phyloP scores from a whole-genome alignment of 2,113 vertebrate species.

The Phyllostomus hastatus region DNA sequence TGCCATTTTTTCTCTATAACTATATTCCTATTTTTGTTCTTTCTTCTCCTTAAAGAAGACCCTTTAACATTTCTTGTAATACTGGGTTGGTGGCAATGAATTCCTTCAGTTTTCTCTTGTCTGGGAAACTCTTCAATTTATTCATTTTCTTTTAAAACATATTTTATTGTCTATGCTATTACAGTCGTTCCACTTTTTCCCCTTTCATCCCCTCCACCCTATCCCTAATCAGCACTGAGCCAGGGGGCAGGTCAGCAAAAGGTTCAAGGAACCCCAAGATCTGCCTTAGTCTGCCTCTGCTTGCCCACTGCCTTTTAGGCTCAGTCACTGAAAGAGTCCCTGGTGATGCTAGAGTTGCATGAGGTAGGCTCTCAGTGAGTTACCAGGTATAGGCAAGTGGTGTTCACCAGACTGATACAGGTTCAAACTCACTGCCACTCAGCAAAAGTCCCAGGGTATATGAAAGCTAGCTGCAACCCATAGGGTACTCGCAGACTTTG shows the following conservation, averaged over 20 bases:
- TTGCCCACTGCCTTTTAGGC: not conserved
- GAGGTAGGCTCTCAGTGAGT: not conserved
- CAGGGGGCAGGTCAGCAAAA: not conserved
- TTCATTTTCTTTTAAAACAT: too few relatives aligned
- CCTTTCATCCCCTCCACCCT: too few relatives aligned
- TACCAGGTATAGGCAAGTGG: not conserved
- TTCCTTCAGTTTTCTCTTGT: not conserved
- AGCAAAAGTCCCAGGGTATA: not conserved
- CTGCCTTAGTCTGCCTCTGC: not conserved
- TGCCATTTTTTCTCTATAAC: not conserved
- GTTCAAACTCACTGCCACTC: not conserved
- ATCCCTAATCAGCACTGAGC: not conserved
- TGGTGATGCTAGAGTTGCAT: not conserved
- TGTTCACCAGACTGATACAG: not conserved
- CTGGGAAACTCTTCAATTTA: not conserved
- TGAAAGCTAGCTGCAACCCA: not conserved
- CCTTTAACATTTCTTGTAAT: not conserved
- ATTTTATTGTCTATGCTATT: too few relatives aligned
- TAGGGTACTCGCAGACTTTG: not conserved
- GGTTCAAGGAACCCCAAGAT: not conserved
- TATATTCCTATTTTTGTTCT: not conserved
- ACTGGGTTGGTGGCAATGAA: not conserved
- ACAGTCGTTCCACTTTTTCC: too few relatives aligned
- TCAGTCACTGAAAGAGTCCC: not conserved
- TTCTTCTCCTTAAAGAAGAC: not conserved